Percentiles rank a stretch among this genome's conserved stretches.
phyloP scores from a whole-genome alignment of 2,797 vertebrate genomes.

The Schizopygopsis pylzovi region DNA sequence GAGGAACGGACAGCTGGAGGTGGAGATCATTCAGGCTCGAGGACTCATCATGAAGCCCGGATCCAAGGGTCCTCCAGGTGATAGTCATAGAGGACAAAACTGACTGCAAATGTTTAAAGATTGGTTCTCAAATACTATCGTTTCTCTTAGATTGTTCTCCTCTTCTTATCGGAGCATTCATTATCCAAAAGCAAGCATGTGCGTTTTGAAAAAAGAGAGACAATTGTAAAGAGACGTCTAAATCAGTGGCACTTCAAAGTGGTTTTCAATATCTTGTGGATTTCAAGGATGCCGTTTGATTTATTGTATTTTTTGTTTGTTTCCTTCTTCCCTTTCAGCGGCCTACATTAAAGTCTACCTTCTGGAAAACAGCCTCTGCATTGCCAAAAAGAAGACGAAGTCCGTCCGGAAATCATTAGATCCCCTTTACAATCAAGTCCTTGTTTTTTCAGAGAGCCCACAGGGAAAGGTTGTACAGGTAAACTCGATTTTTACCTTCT shows the following conservation, averaged over 20 bases:
- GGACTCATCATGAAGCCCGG: slow-evolving; percentile 94
- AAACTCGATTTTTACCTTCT: slow-evolving; percentile 51
- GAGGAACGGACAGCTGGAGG: slow-evolving; percentile 93
- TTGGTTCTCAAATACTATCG: background rate
- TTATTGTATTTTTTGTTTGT: background rate
- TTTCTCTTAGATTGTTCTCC: background rate
- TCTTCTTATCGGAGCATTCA: background rate
- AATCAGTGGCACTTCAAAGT: background rate
- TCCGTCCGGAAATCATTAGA: slow-evolving; percentile 94
- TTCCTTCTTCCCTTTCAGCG: slow-evolving; percentile 76
- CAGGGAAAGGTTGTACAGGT: slow-evolving; percentile 99
- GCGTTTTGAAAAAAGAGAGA: background rate
- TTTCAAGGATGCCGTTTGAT: slow-evolving; percentile 5
- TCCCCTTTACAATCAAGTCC: slow-evolving; percentile 97
- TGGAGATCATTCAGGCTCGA: slow-evolving; percentile 96
- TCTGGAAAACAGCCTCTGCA: slow-evolving; percentile 91
- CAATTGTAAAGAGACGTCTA: background rate
- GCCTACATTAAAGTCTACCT: slow-evolving; percentile 98
- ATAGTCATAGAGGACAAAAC: background rate
- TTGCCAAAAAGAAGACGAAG: slow-evolving; percentile 99
- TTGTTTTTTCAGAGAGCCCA: slow-evolving; percentile 93
- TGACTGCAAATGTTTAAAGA: slow-evolving; percentile 6
- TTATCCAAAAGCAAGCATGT: background rate
- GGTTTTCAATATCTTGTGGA: background rate
- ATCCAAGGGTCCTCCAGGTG: slow-evolving; percentile 95